Evolutionary conservation across 2,797 vertebrate genomes (phyloP).

Genomic region (Phoebastria nigripes): DNA sequence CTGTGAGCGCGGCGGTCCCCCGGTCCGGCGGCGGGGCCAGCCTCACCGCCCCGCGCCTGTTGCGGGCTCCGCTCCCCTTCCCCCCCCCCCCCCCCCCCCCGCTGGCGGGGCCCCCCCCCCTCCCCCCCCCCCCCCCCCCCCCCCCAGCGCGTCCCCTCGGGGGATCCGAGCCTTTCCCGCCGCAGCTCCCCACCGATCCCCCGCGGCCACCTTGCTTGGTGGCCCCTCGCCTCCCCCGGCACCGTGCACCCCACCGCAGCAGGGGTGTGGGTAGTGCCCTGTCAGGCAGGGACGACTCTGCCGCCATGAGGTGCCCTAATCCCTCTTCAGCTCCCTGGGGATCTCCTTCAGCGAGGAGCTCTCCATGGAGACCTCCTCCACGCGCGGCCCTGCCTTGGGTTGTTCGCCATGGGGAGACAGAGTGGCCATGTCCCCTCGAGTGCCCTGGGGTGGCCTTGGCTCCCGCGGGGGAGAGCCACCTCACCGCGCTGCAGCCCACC

Average conservation of each 20-base stretch:
- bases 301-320: fast-evolving
- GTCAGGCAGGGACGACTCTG: neutral
- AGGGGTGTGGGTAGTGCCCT: neutral
- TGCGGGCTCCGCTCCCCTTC: neutral
- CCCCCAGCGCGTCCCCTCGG: too few relatives aligned
- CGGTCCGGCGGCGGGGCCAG: neutral
- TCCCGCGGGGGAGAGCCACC: too few relatives aligned
- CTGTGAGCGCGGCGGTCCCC: neutral
- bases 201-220: too few relatives aligned
- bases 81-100: too few relatives aligned
- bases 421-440: fast-evolving
- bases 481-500: fast-evolving
- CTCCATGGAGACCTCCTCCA: neutral
- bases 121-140: too few relatives aligned
- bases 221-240: neutral
- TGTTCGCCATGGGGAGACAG: fast-evolving
- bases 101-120: too few relatives aligned
- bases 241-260: fast-evolving
- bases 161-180: neutral
- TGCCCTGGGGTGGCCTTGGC: too few relatives aligned
- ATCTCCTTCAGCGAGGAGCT: neutral
- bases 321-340: neutral
- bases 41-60: neutral
- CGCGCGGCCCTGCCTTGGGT: neutral
- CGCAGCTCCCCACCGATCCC: neutral